Evolutionary conservation across 2,888 invertebrate species (phyloP).

Genomic region (Troilus luridus): DNA sequence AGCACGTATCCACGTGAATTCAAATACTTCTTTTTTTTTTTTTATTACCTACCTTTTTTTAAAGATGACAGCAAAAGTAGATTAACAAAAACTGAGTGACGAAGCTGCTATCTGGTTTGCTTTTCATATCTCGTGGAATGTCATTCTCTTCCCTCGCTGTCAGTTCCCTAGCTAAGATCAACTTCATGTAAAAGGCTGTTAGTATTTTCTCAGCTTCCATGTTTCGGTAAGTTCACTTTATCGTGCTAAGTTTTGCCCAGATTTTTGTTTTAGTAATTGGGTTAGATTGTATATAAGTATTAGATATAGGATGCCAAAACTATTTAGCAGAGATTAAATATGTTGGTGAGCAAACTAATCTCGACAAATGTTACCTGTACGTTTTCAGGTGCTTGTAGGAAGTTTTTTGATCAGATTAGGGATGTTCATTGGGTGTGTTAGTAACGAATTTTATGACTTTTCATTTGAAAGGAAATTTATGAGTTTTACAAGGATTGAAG

Average conservation of each 20-base stretch:
- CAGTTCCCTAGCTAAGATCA: background rate
- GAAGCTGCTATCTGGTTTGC: background rate
- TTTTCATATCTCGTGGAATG: background rate
- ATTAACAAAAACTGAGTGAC: conserved; percentile 6
- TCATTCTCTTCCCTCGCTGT: background rate
- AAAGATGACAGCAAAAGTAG: conserved; percentile 1
- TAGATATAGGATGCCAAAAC: too few relatives aligned
- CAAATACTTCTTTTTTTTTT: background rate
- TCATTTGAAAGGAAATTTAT: too few relatives aligned
- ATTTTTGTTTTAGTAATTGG: too few relatives aligned
- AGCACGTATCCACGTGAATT: background rate
- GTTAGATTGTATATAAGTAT: too few relatives aligned
- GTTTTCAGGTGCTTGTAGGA: too few relatives aligned
- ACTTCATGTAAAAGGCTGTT: background rate
- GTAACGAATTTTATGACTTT: too few relatives aligned
- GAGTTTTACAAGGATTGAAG: too few relatives aligned
- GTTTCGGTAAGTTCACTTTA: background rate
- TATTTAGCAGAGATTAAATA: too few relatives aligned
- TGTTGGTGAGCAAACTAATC: too few relatives aligned
- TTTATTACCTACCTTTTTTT: conserved; percentile 6
- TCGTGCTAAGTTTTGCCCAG: background rate
- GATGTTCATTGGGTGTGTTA: too few relatives aligned
- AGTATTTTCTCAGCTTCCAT: background rate
- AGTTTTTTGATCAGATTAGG: too few relatives aligned
- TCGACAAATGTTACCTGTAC: too few relatives aligned